Base-by-base conservation (phyloP, 1,140 invertebrate genomes). In the Oppia nitens region DNA sequence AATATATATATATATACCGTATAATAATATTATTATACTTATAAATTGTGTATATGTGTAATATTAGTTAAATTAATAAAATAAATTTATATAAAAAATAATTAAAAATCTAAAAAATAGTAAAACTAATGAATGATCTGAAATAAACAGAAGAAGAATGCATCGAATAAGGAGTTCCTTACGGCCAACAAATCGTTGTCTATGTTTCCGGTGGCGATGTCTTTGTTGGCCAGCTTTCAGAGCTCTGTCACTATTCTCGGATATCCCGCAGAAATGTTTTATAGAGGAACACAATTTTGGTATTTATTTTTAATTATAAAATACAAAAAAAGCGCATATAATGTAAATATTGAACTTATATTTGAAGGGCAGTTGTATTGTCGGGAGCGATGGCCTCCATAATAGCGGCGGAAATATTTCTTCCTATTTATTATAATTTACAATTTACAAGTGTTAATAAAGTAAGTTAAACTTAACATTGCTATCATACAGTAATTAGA, bases 151-250 rank as follows among this genome's bases (percentile, higher is more conserved):
- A n/a, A 81, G 48, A 79, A 81, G 47, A 76, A 77, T 55, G 77
- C 76, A 26, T 78, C 78, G 0, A 78, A 81, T 52, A 72, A 79
- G 0, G 84, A 89, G 62, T 92, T 90, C 68, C 72, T 93, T 21
- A 80, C 91, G 62, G 87, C 85, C 0, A 85, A 85, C 6, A 77
- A 84, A 60, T 82, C 83, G 61, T 87, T 93, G 85, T 78, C 78
- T 51, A 74, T 83, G 6, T 76, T 87, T 62, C 85, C 87, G 0
- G 80, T 89, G 14, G 80, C 82, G 61, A 78, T 88, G 73, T 88
- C 85, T 11, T 71, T 90, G 1, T 79, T 87, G 61, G 83, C 87
- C 23, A 74, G 70, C 54, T 75, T 74, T 63, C 69, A 75, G 63
- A 75, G 73, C 0, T 73, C 75, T 4, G 73, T 74, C 20, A 72